Evolutionary conservation across 1,140 invertebrate genomes (phyloP).

Genomic region (Ceratitis capitata): DNA sequence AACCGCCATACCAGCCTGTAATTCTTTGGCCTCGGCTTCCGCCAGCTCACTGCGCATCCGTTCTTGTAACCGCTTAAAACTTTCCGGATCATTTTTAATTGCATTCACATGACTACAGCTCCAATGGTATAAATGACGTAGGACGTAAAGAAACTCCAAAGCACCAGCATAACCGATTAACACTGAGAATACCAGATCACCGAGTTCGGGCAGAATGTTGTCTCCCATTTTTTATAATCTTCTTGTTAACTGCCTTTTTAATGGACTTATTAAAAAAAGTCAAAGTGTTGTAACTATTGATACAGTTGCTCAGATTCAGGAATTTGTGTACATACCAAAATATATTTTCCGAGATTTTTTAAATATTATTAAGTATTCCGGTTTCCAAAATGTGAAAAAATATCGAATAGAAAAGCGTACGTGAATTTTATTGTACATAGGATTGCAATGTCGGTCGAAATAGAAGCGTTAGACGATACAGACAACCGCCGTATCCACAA

Average conservation of each 20-base stretch:
- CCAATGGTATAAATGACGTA: conserved; percentile 59
- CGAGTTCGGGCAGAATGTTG: conserved; percentile 51
- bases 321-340: too few relatives aligned
- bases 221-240: conserved; percentile 39
- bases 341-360: too few relatives aligned
- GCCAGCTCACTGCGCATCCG: conserved; percentile 48
- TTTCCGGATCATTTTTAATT: conserved; percentile 48
- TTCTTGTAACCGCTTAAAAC: conserved; percentile 52
- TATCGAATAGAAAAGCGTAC: not conserved
- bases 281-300: not conserved
- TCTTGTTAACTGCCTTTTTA: not conserved
- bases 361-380: too few relatives aligned
- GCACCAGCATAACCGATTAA: conserved; percentile 78
- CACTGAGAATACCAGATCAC: conserved; percentile 72
- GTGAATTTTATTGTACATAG: not conserved
- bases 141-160: conserved; percentile 70
- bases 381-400: not conserved
- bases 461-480: not conserved
- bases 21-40: conserved; percentile 50
- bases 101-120: conserved; percentile 48
- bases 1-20: conserved; percentile 46
- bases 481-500: not conserved
- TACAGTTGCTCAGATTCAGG: not conserved
- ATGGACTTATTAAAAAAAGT: not conserved
- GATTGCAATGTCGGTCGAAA: not conserved